Evolutionary conservation across 2,113 vertebrate genomes (phyloP).

Genomic region (Triplophysa rosa): DNA sequence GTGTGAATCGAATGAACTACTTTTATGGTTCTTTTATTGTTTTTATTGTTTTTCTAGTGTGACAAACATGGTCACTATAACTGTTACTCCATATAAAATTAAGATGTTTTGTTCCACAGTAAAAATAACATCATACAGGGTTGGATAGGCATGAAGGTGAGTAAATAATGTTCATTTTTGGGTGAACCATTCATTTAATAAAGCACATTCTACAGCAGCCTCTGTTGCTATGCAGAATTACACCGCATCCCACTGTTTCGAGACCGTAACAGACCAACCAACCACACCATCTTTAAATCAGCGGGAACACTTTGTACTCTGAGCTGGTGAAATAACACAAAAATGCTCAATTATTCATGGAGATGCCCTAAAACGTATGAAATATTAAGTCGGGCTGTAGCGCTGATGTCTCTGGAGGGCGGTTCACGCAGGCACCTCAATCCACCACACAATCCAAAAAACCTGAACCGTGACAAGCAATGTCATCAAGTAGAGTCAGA

Average conservation of each 20-base stretch:
- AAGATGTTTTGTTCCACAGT: too few relatives aligned
- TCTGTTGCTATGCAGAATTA: conserved; percentile 4
- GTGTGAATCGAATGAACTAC: too few relatives aligned
- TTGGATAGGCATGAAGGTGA: neutral
- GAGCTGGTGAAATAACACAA: conserved; percentile 44
- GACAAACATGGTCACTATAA: too few relatives aligned
- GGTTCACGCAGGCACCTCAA: conserved; percentile 40
- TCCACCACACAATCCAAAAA: conserved; percentile 25
- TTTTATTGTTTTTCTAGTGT: too few relatives aligned
- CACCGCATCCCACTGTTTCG: neutral
- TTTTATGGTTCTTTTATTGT: too few relatives aligned
- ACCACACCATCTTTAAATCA: conserved; percentile 17
- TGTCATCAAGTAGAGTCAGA: conserved; percentile 19
- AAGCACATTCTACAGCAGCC: neutral
- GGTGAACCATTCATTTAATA: neutral
- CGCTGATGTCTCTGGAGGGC: conserved; percentile 25
- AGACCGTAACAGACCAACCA: neutral
- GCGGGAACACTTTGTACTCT: conserved; percentile 34
- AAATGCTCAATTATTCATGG: conserved; percentile 48
- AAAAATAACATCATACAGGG: too few relatives aligned
- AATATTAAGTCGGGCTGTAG: conserved; percentile 42
- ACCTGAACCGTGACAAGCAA: conserved; percentile 25
- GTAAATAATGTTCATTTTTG: neutral
- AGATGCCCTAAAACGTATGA: conserved; percentile 46
- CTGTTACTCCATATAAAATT: too few relatives aligned